Evolutionary conservation across 2,888 invertebrate species (phyloP).

Genomic region (Tipula helvola): DNA sequence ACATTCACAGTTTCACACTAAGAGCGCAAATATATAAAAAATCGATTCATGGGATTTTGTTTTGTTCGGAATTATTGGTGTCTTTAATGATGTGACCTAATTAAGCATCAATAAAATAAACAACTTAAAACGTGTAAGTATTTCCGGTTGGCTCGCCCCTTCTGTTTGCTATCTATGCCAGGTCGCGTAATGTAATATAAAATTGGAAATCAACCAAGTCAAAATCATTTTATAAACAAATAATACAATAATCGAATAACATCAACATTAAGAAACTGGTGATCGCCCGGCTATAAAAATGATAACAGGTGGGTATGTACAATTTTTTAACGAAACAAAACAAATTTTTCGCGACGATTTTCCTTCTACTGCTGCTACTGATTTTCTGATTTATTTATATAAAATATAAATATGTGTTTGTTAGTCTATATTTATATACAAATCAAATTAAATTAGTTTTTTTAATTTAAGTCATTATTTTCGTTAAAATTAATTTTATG

Average conservation of each 20-base stretch:
- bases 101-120: neutral
- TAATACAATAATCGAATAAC: neutral
- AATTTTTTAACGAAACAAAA: neutral
- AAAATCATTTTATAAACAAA: neutral
- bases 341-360: neutral
- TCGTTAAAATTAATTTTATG: neutral
- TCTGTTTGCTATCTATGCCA: neutral
- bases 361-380: neutral
- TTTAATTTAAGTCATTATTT: neutral
- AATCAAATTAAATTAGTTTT: neutral
- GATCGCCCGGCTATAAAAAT: neutral
- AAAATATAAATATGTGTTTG: no score
- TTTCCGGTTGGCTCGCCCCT: neutral
- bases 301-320: neutral
- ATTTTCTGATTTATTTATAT: neutral
- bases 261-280: neutral
- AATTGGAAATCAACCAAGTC: neutral
- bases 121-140: neutral
- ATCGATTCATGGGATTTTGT: neutral
- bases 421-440: neutral
- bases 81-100: neutral
- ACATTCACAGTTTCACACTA: neutral
- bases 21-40: neutral
- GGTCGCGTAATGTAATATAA: no score
- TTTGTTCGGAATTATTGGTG: neutral